Conservation (phyloP, 2,888 invertebrate genomes). For the Rotaria macrura region DNA sequence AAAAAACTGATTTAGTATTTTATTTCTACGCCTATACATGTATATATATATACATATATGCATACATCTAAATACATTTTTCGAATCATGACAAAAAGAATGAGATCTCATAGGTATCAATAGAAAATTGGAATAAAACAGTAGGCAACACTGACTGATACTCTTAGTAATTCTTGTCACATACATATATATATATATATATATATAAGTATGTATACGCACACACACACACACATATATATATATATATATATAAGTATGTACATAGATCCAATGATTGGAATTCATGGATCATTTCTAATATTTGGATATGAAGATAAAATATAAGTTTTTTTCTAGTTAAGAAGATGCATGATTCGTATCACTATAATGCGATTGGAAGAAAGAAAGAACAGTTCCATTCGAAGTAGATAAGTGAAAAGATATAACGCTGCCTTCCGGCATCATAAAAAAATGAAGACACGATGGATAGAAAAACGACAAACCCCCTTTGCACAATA, state of each 20-base stretch:
- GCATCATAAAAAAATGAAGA: constrained; percentile 3
- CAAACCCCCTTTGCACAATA: not conserved
- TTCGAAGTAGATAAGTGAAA: not conserved
- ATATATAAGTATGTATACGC: not conserved
- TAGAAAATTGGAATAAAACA: not conserved
- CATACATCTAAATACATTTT: too few species aligned
- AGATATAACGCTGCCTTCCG: not conserved
- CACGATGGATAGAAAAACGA: constrained; percentile 1
- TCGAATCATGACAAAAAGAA: not conserved
- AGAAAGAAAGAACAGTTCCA: not conserved
- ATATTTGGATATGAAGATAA: not conserved
- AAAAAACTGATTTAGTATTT: not conserved
- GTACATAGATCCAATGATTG: not conserved
- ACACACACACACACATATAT: not conserved
- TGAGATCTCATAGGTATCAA: not conserved
- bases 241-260: not conserved
- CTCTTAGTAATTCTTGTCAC: constrained; percentile 4
- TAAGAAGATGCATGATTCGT: not conserved
- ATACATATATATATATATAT: not conserved
- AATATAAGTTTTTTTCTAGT: not conserved
- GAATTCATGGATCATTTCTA: constrained; percentile 1
- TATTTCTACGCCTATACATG: too few species aligned
- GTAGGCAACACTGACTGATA: too few species aligned
- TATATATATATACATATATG: not conserved
- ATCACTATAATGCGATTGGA: not conserved